These are phyloP conservation scores for Epirrita christyi DNA, from an alignment of 2,888 invertebrate species.

Conservation along the genomic window DNA sequence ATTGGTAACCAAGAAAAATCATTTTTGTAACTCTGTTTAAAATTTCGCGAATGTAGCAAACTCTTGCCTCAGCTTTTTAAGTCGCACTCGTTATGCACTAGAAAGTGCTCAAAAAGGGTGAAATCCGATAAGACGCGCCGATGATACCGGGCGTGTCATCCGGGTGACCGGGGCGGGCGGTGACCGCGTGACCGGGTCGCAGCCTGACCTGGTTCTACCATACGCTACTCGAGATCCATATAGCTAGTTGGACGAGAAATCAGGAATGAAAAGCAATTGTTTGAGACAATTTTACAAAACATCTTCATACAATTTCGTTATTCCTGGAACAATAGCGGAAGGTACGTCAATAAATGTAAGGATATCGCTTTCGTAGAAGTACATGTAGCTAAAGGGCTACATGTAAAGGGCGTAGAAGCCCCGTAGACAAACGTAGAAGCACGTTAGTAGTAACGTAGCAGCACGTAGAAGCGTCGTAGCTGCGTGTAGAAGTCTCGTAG, in stretches of 20 bases:
- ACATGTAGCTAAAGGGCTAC: not conserved
- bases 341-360: too few relatives aligned
- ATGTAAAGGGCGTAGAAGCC: not conserved
- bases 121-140: slow-evolving; percentile 44
- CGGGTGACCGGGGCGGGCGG: slow-evolving; percentile 58
- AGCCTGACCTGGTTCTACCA: slow-evolving; percentile 62
- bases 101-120: slow-evolving; percentile 44
- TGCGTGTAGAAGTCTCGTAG: not conserved
- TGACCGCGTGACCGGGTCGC: slow-evolving; percentile 74
- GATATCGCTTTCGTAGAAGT: not conserved
- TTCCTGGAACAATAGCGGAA: too few relatives aligned
- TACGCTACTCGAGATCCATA: not conserved
- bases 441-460: not conserved
- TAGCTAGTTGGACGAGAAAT: not conserved
- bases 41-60: too few relatives aligned
- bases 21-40: too few relatives aligned
- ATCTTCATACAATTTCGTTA: too few relatives aligned
- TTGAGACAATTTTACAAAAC: too few relatives aligned
- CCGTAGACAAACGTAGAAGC: not conserved
- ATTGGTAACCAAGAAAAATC: too few relatives aligned
- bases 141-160: slow-evolving; percentile 43
- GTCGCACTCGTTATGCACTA: slow-evolving; percentile 40
- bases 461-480: slow-evolving; percentile 2
- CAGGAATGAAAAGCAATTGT: not conserved
- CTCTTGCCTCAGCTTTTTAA: not conserved